These are phyloP conservation scores for Protobothrops mucrosquamatus DNA, from an alignment of 2,113 vertebrate genomes.

Conservation along the genomic window DNA sequence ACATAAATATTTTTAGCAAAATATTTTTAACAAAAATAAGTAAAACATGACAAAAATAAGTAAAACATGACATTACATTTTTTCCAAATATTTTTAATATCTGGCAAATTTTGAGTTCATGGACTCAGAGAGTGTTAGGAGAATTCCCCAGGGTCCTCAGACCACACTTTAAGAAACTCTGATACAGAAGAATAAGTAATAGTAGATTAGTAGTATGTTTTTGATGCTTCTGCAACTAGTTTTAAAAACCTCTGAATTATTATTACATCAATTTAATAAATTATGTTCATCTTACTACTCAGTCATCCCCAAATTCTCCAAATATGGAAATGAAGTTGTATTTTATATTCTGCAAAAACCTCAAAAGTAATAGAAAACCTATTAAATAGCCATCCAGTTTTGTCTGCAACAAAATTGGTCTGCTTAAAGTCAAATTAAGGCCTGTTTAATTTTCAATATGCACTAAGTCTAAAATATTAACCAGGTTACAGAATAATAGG, in stretches of 20 bases:
- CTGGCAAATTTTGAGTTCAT: neutral
- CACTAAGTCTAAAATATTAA: neutral
- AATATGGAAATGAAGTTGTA: neutral
- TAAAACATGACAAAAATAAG: neutral
- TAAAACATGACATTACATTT: neutral
- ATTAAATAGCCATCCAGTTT: neutral
- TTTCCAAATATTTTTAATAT: neutral
- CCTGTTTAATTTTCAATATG: neutral
- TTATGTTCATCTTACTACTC: neutral
- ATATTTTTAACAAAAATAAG: neutral
- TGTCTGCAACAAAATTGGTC: neutral
- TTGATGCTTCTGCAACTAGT: neutral
- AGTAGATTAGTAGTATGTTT: neutral
- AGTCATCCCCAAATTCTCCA: neutral
- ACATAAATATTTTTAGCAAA: neutral
- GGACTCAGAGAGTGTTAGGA: neutral
- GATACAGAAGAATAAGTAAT: neutral
- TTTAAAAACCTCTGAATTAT: neutral
- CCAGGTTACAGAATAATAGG: neutral
- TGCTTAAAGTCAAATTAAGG: neutral
- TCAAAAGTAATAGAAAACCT: neutral
- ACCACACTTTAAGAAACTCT: neutral
- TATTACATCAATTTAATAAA: neutral
- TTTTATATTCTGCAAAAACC: neutral
- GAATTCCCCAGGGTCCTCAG: neutral